Evolutionary conservation across 2,888 invertebrate genomes (phyloP).

Genomic region (Andrena trimmerana): DNA sequence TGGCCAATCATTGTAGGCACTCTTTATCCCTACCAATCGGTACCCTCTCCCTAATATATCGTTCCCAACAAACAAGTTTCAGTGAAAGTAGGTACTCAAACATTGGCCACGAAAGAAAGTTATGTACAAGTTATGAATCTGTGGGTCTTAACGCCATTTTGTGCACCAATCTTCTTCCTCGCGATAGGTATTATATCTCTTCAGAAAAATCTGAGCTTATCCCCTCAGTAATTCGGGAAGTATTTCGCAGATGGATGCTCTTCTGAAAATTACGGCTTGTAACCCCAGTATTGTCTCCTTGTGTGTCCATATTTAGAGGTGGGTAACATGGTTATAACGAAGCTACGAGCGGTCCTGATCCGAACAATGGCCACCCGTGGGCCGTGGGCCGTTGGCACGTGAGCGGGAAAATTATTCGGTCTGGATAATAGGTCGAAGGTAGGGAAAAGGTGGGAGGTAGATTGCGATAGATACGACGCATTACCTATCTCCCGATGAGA

Average conservation of each 20-base stretch:
- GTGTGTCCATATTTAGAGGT: conserved; percentile 10
- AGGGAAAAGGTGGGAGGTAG: conserved; percentile 38
- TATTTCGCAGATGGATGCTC: not conserved
- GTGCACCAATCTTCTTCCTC: no score
- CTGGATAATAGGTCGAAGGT: conserved; percentile 55
- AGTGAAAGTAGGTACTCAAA: no score
- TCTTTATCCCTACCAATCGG: no score
- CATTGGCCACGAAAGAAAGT: no score
- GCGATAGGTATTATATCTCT: not conserved
- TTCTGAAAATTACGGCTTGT: conserved; percentile 9
- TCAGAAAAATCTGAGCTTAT: not conserved
- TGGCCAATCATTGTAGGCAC: no score
- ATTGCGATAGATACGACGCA: conserved; percentile 47
- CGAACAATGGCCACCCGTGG: conserved; percentile 57
- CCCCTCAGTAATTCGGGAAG: not conserved
- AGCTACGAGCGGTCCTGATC: conserved; percentile 28
- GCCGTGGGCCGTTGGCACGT: conserved; percentile 49
- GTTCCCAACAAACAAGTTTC: no score
- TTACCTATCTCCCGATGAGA: conserved; percentile 24
- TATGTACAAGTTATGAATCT: no score
- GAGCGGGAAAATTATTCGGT: conserved; percentile 64
- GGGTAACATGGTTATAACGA: conserved; percentile 29
- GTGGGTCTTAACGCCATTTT: no score
- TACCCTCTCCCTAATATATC: no score
- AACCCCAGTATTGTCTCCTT: conserved; percentile 4